Conservation (phyloP, 2,113 vertebrate species). For the Crypturellus undulatus region DNA sequence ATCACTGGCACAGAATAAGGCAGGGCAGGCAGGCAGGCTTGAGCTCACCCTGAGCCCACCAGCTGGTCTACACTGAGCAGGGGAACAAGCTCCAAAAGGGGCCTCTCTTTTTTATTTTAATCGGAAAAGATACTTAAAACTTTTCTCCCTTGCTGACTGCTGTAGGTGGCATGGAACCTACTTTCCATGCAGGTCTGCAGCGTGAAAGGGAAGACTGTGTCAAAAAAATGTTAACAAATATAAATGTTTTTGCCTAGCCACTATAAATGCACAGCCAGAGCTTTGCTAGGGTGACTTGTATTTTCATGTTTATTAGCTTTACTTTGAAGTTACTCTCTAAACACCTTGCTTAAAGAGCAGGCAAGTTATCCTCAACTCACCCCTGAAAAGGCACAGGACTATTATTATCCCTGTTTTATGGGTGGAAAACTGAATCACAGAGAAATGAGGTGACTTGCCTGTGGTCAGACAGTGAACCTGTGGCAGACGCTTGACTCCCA, state of each 20-base stretch:
- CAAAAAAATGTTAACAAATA: background rate
- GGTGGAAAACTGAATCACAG: background rate
- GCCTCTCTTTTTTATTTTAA: background rate
- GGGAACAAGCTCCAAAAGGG: background rate
- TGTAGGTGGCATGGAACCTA: background rate
- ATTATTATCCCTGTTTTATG: background rate
- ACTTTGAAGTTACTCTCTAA: conserved; percentile 44
- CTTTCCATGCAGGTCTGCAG: background rate
- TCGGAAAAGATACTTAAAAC: background rate
- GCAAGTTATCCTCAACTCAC: conserved; percentile 1
- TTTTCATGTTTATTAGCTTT: conserved; percentile 6
- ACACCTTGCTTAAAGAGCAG: background rate
- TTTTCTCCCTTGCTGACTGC: background rate
- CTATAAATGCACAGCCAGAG: background rate
- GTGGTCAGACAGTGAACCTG: background rate
- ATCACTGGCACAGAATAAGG: background rate
- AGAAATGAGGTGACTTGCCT: background rate
- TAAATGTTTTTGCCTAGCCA: background rate
- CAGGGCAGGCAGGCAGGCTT: background rate
- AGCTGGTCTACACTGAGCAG: background rate
- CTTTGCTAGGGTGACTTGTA: background rate
- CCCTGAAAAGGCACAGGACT: background rate
- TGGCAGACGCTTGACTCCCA: background rate
- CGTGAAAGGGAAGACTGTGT: background rate
- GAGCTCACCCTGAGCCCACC: background rate